A percentile compares a stretch with the other conserved stretches of the same genome.
Conservation (phyloP, 2,113 vertebrate genomes). For the Vidua chalybeata region DNA sequence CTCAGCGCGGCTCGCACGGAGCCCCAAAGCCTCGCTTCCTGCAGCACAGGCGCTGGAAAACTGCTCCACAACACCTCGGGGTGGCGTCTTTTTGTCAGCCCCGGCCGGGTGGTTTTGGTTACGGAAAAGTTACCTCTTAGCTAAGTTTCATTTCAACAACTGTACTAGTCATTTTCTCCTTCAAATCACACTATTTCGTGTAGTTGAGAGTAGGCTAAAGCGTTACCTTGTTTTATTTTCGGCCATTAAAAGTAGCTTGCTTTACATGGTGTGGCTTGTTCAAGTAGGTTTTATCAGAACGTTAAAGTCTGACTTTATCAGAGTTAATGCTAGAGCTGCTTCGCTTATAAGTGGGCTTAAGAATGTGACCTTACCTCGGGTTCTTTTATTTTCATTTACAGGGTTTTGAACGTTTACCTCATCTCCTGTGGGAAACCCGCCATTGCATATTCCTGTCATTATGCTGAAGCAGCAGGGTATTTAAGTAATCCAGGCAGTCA, state of each 20-base stretch:
- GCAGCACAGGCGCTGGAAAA: background rate
- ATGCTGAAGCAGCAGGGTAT: background rate
- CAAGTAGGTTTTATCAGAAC: background rate
- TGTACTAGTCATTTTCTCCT: background rate
- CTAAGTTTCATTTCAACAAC: background rate
- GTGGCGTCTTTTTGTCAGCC: too few relatives aligned
- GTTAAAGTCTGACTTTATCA: background rate
- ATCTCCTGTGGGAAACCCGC: background rate
- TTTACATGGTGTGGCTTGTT: background rate
- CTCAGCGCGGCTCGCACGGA: too few relatives aligned
- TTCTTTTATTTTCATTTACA: background rate
- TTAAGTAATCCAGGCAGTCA: background rate
- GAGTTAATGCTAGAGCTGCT: background rate
- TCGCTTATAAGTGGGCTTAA: background rate
- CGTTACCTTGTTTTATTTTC: background rate
- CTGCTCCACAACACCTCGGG: rapidly evolving
- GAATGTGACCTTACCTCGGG: background rate
- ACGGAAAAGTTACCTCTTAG: background rate
- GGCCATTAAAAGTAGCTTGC: background rate
- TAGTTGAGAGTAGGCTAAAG: rapidly evolving
- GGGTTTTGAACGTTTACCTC: background rate
- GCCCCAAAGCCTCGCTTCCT: background rate
- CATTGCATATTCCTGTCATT: background rate
- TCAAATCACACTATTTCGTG: background rate
- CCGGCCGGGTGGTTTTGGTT: background rate